Conservation (phyloP, 2,888 invertebrate genomes). For the Heliconius ismenius region DNA sequence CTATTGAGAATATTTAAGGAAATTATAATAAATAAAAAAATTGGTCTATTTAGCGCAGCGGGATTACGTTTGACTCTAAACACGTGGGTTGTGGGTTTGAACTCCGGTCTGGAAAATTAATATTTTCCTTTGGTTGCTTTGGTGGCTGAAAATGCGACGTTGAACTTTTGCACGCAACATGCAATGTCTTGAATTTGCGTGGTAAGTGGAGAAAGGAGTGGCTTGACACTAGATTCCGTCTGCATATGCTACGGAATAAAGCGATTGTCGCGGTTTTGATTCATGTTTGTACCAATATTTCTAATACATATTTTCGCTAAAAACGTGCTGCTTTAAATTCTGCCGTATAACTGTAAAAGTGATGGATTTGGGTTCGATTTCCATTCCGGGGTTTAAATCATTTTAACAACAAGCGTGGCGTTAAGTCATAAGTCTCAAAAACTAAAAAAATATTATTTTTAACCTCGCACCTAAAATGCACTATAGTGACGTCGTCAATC, state of each 20-base stretch:
- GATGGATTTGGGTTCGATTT: too few relatives aligned
- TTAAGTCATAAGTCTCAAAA: too few relatives aligned
- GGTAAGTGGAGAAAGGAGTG: background rate
- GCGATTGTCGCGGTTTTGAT: background rate
- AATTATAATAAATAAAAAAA: conserved; percentile 2
- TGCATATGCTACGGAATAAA: too few relatives aligned
- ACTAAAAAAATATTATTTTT: too few relatives aligned
- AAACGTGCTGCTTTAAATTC: background rate
- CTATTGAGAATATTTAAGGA: background rate
- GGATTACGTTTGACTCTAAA: background rate
- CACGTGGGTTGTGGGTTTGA: background rate
- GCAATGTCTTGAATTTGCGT: too few relatives aligned
- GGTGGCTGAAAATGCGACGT: background rate
- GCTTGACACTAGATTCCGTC: background rate
- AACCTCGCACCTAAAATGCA: background rate
- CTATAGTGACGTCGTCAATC: background rate
- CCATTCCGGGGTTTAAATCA: too few relatives aligned
- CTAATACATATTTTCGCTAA: background rate
- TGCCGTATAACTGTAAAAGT: background rate
- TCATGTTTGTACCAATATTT: background rate
- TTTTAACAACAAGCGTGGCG: too few relatives aligned
- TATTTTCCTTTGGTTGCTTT: background rate
- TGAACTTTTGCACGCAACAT: too few relatives aligned
- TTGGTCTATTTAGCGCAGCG: background rate
- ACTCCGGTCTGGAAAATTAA: background rate